These are phyloP conservation scores for Sycophila sp. DNA, from an alignment of 1,140 invertebrate genomes.

Conservation along the genomic window DNA sequence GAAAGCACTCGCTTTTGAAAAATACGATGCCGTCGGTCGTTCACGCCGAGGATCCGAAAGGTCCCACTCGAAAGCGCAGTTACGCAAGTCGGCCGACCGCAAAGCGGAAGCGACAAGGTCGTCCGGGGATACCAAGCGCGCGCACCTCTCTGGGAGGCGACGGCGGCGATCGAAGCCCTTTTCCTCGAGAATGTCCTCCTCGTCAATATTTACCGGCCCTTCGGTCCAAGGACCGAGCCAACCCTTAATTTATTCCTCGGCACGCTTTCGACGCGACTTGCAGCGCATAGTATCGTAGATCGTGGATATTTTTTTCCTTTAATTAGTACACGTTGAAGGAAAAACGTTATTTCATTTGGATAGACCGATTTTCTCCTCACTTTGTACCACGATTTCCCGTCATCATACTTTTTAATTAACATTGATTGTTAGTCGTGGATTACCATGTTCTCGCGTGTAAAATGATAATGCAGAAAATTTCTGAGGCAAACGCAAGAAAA, in stretches of 20 bases:
- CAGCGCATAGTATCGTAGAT: too few relatives aligned
- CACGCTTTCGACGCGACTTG: too few relatives aligned
- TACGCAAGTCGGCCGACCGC: neutral
- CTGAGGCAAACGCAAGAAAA: too few relatives aligned
- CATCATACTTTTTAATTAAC: too few relatives aligned
- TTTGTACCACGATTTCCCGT: too few relatives aligned
- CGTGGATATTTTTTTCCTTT: neutral
- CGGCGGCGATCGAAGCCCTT: neutral
- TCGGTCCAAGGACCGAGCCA: neutral
- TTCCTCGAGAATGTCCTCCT: neutral
- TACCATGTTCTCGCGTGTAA: too few relatives aligned
- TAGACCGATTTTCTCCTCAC: too few relatives aligned
- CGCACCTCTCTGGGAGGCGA: neutral
- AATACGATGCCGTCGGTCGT: too few relatives aligned
- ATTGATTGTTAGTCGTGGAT: too few relatives aligned
- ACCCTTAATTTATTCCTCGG: conserved; percentile 2
- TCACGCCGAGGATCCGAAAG: neutral
- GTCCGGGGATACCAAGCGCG: neutral
- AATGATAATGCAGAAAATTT: too few relatives aligned
- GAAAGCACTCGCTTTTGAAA: neutral
- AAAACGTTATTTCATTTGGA: too few relatives aligned
- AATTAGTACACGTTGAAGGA: too few relatives aligned
- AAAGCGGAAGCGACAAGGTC: conserved; percentile 34
- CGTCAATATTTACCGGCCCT: conserved; percentile 13
- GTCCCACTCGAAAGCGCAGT: neutral